Evolutionary conservation across 2,797 vertebrate genomes (phyloP).

Genomic region (Chiroxiphia lanceolata): DNA sequence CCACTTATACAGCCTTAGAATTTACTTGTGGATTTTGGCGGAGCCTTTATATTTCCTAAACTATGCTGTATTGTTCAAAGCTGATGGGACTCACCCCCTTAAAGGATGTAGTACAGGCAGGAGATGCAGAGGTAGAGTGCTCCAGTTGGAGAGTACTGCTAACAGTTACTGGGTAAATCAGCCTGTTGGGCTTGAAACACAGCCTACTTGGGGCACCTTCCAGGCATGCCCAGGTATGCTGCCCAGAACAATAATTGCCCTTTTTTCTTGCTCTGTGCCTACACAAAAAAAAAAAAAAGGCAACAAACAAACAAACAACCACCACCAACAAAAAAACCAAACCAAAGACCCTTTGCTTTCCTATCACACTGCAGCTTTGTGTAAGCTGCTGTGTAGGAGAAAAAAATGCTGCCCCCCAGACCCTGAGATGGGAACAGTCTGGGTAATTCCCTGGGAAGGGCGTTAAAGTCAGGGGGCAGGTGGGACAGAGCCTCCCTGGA

Average conservation of each 20-base stretch:
- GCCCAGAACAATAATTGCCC: background rate
- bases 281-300: too few relatives aligned
- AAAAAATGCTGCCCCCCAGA: background rate
- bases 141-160: background rate
- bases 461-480: background rate
- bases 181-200: background rate
- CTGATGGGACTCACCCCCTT: background rate
- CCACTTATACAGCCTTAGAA: background rate
- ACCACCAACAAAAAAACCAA: background rate
- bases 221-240: fast-evolving
- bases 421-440: background rate
- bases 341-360: background rate
- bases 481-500: background rate
- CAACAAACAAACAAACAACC: background rate
- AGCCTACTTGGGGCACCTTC: background rate
- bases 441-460: background rate
- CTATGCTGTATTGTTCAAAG: background rate
- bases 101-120: background rate
- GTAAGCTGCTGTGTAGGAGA: background rate
- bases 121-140: background rate
- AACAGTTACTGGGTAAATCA: background rate
- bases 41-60: background rate
- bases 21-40: background rate
- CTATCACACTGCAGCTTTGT: background rate
- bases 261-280: background rate